Evolutionary conservation across 1,140 invertebrate species (phyloP).

Genomic region (Pseudobourletiella spinata): DNA sequence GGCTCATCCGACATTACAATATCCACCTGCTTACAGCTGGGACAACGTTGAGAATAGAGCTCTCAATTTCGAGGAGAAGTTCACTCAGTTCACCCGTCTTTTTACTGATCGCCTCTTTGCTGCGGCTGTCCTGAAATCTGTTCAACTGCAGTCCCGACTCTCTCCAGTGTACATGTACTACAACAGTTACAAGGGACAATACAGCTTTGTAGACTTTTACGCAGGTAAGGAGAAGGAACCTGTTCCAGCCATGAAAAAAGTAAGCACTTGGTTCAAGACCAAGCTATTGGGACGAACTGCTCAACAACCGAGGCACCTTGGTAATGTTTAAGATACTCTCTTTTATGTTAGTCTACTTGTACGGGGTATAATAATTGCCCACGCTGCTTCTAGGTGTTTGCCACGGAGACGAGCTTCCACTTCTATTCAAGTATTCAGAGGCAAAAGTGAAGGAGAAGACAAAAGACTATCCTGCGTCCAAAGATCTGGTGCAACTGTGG

Average conservation of each 20-base stretch:
- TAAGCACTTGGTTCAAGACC: conserved; percentile 23
- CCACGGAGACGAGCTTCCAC: conserved; percentile 16
- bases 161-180: conserved; percentile 22
- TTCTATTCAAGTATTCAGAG: conserved; percentile 17
- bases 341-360: background rate
- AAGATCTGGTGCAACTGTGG: conserved; percentile 27
- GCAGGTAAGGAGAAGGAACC: conserved; percentile 24
- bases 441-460: conserved; percentile 14
- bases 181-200: conserved; percentile 19
- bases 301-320: conserved; percentile 7
- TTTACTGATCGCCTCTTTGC: conserved; percentile 18
- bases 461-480: conserved; percentile 23
- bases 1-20: background rate
- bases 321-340: conserved; percentile 4
- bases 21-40: background rate
- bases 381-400: conserved; percentile 3
- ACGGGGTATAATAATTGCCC: background rate
- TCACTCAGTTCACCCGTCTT: conserved; percentile 9
- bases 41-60: conserved; percentile 5
- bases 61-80: conserved; percentile 22
- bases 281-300: conserved; percentile 19
- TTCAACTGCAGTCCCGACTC: conserved; percentile 7
- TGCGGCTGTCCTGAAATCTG: background rate
- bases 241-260: conserved; percentile 12
- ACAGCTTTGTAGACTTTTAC: conserved; percentile 17